Base-by-base conservation (phyloP, 2,888 invertebrate genomes). In the Brachyptera putata region DNA sequence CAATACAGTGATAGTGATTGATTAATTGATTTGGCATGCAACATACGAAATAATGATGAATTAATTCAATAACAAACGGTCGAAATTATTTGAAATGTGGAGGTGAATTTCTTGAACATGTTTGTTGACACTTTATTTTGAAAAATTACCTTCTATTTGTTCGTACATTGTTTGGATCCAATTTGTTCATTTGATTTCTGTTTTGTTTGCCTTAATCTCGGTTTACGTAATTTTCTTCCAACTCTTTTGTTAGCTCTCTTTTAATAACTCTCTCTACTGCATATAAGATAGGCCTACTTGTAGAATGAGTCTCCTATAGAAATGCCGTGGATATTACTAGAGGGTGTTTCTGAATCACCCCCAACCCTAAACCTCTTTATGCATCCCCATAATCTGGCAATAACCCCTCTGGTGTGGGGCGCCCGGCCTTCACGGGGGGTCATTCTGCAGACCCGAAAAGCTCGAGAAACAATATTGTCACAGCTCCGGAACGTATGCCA, bases 381-480 rank as follows among this genome's bases (percentile, higher is more conserved):
- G 22, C 21, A 24, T 57, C 57, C 50, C 26, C 34, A 30, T 34
- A 46, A 30, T 56, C 56, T 39, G n/a, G 13, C 56, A 49, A 58
- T 34, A 43, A 48, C 61, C 53, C 30, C 56, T 57, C 24, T 49
- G 21, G 34, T 39, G 50, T 13, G 37, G 24, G 57, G 30, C 57
- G 37, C 34, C 60, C 43, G 11, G 53, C 41, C 16, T 46, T 59
- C 56, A 25, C 43, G 58, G 62, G 64, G 62, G 61, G 60, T 26
- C 63, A 56, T 58, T n/a, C 26, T 53, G 53, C 59, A 34, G 39
- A 50, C 58, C 57, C 60, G 37, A 24, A 60, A 61, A 62, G 58
- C 62, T 59, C 34, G 63, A 62, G 65, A 61, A 65, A 65, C 65
- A 65, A 65, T 65, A 65, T 65, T 65, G 65, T 62, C 63, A 46